These are phyloP conservation scores for Cepphus grylle DNA, from an alignment of 2,113 vertebrate species.

Conservation along the genomic window DNA sequence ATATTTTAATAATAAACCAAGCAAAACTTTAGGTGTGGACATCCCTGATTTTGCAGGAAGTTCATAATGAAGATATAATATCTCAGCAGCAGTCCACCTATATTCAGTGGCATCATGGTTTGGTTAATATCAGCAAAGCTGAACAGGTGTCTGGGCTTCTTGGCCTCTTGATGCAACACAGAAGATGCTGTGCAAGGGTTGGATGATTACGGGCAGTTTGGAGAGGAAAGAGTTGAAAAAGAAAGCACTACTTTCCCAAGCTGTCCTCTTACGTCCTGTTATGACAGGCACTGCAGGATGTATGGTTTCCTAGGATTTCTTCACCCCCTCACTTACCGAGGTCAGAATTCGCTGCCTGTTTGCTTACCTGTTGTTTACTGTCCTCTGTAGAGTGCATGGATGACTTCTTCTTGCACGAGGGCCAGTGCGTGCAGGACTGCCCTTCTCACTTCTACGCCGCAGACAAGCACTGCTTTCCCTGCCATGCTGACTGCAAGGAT, in stretches of 20 bases:
- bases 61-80: background rate
- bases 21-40: background rate
- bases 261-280: background rate
- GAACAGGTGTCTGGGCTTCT: background rate
- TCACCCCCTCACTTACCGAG: background rate
- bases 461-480: slow-evolving; percentile 73
- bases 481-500: slow-evolving; percentile 77
- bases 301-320: background rate
- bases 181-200: background rate
- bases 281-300: background rate
- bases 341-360: background rate
- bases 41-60: background rate
- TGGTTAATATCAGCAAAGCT: background rate
- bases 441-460: slow-evolving; percentile 77
- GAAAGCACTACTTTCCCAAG: background rate
- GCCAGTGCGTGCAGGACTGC: slow-evolving; percentile 79
- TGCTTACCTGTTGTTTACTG: background rate
- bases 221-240: background rate
- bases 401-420: slow-evolving; percentile 76
- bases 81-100: background rate
- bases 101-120: background rate
- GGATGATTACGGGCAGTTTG: background rate
- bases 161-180: background rate
- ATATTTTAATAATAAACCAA: background rate
- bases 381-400: slow-evolving; percentile 76